phyloP scores from a whole-genome alignment of 2,888 invertebrate species.

The Agonum fuliginosum region DNA sequence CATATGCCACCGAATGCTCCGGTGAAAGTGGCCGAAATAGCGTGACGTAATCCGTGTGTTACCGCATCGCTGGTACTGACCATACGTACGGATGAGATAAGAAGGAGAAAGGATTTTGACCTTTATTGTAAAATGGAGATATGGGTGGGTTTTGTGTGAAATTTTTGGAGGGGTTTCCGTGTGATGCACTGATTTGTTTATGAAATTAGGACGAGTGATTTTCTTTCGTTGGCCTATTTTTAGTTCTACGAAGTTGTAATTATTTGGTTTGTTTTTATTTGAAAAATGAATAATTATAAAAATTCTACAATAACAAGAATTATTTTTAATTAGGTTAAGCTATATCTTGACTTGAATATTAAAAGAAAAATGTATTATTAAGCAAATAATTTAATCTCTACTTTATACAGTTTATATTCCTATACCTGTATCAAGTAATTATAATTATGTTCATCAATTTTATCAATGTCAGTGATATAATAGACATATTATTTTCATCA shows the following conservation, averaged over 20 bases:
- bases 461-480: too few relatives aligned
- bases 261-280: neutral
- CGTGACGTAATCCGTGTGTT: neutral
- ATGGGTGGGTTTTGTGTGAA: neutral
- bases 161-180: neutral
- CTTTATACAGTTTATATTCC: too few relatives aligned
- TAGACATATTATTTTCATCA: too few relatives aligned
- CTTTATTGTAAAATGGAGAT: neutral
- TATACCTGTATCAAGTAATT: too few relatives aligned
- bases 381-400: too few relatives aligned
- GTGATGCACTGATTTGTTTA: neutral
- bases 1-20: neutral
- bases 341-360: too few relatives aligned
- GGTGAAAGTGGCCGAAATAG: slow-evolving; percentile 7
- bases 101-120: neutral
- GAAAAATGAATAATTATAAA: neutral
- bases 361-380: too few relatives aligned
- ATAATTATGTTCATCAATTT: too few relatives aligned
- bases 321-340: neutral
- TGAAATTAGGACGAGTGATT: neutral
- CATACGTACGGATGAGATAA: neutral
- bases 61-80: slow-evolving; percentile 5
- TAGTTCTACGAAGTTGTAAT: neutral
- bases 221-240: neutral
- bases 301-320: neutral